Evolutionary conservation across 2,113 vertebrate species (phyloP).

Genomic region (Podocnemis expansa): DNA sequence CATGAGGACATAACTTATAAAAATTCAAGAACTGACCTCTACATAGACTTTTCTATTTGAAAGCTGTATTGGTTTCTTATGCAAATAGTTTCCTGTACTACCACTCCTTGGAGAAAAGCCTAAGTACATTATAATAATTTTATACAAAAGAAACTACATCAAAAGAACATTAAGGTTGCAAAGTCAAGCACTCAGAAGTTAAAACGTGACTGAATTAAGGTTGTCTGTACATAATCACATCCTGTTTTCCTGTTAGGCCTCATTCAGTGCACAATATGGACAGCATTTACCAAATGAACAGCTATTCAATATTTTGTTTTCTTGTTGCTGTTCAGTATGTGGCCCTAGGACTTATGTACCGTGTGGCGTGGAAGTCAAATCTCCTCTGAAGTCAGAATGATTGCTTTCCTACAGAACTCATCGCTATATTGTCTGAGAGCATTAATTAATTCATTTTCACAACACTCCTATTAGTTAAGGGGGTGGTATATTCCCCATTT

Average conservation of each 20-base stretch:
- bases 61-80: conserved; percentile 16
- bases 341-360: background rate
- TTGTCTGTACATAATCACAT: background rate
- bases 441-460: background rate
- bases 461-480: too few relatives aligned
- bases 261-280: background rate
- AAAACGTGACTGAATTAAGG: background rate
- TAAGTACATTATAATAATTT: background rate
- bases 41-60: conserved; percentile 23
- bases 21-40: background rate
- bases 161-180: background rate
- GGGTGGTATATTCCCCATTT: background rate
- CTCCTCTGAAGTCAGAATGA: background rate
- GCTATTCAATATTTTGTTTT: background rate
- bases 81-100: conserved; percentile 43
- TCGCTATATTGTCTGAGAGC: background rate
- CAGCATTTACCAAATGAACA: background rate
- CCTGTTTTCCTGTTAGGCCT: background rate
- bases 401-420: background rate
- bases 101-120: background rate
- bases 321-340: background rate
- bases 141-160: background rate
- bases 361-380: background rate
- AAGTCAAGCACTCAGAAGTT: background rate
- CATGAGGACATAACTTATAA: conserved; percentile 42